Percentiles rank a stretch among this genome's conserved stretches.
Conservation (phyloP, 2,113 vertebrate species). For the Anarrhichthys ocellatus region DNA sequence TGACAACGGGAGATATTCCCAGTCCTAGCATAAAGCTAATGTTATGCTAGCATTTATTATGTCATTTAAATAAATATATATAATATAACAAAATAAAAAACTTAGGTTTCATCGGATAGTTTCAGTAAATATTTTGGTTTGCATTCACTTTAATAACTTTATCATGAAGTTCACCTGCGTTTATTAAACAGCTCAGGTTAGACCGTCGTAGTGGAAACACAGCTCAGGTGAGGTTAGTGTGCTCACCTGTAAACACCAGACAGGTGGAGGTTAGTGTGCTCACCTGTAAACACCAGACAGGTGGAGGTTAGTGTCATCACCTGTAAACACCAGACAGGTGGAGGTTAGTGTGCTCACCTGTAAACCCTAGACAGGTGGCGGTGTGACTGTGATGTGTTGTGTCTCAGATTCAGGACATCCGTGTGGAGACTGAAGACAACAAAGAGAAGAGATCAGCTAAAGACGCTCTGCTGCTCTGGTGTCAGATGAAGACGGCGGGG, state of each 20-base stretch:
- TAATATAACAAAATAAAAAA: no score
- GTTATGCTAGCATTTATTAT: no score
- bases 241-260: no score
- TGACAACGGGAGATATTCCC: no score
- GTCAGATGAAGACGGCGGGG: constrained; percentile 99
- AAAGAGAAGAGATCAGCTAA: constrained; percentile 98
- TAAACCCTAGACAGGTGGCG: background rate
- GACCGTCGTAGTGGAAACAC: background rate
- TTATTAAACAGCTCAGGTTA: background rate
- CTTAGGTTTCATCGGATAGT: no score
- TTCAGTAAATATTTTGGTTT: no score
- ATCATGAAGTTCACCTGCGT: background rate
- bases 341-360: background rate
- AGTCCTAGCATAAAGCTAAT: no score
- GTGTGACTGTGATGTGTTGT: constrained; percentile 7
- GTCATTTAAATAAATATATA: no score
- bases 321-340: background rate
- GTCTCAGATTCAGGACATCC: constrained; percentile 96
- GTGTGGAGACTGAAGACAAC: constrained; percentile 97
- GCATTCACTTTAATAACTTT: background rate
- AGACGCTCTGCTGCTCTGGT: constrained; percentile 95
- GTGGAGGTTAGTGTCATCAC: background rate
- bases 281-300: background rate
- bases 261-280: no score
- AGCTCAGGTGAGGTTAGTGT: no score